These are phyloP conservation scores for Brachionus rubens DNA, from an alignment of 1,140 invertebrate species.

Conservation along the genomic window DNA sequence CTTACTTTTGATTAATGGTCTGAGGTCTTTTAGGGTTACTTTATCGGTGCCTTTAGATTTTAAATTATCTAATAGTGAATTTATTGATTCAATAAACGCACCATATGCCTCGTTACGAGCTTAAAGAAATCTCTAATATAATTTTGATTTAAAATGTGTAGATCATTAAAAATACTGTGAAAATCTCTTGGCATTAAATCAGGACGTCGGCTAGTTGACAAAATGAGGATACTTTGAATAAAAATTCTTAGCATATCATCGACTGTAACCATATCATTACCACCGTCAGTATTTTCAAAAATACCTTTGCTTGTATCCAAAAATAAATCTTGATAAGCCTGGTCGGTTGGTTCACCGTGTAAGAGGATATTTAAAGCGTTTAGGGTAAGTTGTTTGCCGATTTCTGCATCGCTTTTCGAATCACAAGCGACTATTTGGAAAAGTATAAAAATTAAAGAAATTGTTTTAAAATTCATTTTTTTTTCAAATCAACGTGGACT, in stretches of 20 bases:
- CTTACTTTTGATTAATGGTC: conserved; percentile 9
- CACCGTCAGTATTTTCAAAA: background rate
- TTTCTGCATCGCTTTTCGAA: background rate
- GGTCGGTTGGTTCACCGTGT: background rate
- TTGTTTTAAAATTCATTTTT: background rate
- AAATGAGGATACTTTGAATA: conserved; percentile 32
- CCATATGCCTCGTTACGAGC: background rate
- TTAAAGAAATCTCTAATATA: background rate
- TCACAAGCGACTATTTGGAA: background rate
- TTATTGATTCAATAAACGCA: background rate
- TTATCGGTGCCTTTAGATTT: conserved; percentile 26
- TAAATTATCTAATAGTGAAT: background rate
- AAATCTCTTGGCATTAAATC: conserved; percentile 36
- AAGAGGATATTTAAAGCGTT: conserved; percentile 23
- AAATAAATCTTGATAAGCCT: conserved; percentile 29
- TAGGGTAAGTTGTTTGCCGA: conserved; percentile 3
- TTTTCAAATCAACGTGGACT: no score
- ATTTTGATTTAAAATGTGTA: background rate
- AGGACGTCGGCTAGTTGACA: background rate
- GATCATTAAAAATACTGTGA: background rate
- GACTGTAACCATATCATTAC: conserved; percentile 22
- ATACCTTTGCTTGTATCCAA: conserved; percentile 28
- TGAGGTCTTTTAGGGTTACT: conserved; percentile 31
- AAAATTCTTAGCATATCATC: conserved; percentile 29
- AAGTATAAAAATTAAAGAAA: background rate